A percentile compares a stretch with the other conserved stretches of the same genome.
Conservation (phyloP, 1,140 invertebrate genomes). For the Drosophila athabasca region DNA sequence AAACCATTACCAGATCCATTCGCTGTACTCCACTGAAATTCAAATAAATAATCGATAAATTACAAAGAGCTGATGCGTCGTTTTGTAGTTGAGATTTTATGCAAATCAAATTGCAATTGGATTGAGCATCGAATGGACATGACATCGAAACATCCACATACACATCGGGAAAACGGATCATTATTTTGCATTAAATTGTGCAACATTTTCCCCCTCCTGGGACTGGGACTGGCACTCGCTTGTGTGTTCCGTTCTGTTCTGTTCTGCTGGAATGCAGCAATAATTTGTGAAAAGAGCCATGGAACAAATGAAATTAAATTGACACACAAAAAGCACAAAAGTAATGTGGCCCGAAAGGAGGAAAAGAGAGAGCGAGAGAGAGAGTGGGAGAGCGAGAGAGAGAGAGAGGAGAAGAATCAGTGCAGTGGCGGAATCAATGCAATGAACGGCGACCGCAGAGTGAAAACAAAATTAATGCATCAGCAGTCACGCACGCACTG, state of each 20-base stretch:
- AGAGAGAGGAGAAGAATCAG: slow-evolving; percentile 25
- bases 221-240: neutral
- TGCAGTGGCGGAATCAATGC: slow-evolving; percentile 35
- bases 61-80: too few species aligned
- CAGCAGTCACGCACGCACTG: slow-evolving; percentile 14
- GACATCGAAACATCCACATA: neutral
- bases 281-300: slow-evolving; percentile 42
- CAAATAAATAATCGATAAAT: too few species aligned
- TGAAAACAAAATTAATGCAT: slow-evolving; percentile 47
- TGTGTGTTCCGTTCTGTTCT: neutral
- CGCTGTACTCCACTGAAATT: too few species aligned
- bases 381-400: too few species aligned
- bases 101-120: slow-evolving; percentile 58
- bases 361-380: neutral
- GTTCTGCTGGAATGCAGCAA: slow-evolving; percentile 24
- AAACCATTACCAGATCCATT: too few species aligned
- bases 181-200: slow-evolving; percentile 60
- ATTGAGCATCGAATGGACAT: slow-evolving; percentile 17
- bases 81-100: neutral
- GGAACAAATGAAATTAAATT: slow-evolving; percentile 39
- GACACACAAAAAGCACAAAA: slow-evolving; percentile 36
- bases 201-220: neutral
- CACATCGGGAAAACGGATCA: slow-evolving; percentile 26
- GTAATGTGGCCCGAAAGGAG: slow-evolving; percentile 5
- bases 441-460: slow-evolving; percentile 49